Evolutionary conservation across 2,797 vertebrate species (phyloP).

Genomic region (Cirrhinus molitorella): DNA sequence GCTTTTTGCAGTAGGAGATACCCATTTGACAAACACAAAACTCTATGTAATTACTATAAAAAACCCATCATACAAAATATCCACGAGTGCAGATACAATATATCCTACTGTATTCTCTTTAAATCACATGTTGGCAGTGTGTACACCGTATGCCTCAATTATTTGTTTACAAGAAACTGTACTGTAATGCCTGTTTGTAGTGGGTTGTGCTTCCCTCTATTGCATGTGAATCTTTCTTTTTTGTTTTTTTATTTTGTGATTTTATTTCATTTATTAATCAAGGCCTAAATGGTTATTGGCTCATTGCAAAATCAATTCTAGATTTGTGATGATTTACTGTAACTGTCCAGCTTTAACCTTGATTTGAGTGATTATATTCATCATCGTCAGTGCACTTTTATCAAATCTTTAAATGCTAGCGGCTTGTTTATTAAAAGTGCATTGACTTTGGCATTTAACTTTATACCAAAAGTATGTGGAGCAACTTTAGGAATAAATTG

Average conservation of each 20-base stretch:
- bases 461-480: not conserved
- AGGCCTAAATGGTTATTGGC: not conserved
- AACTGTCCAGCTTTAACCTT: not conserved
- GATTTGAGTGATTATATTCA: not conserved
- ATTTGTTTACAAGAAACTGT: constrained; percentile 3
- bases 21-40: constrained; percentile 36
- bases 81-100: constrained; percentile 21
- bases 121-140: constrained; percentile 22
- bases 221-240: not conserved
- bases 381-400: not conserved
- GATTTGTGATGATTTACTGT: not conserved
- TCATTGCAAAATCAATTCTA: not conserved
- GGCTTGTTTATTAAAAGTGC: not conserved
- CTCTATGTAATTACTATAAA: constrained; percentile 51
- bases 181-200: constrained; percentile 8
- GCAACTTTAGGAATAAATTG: no score
- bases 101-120: constrained; percentile 20
- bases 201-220: not conserved
- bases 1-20: constrained; percentile 36
- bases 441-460: not conserved
- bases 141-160: not conserved
- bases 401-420: not conserved
- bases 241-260: not conserved
- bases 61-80: constrained; percentile 43
- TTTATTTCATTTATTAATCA: not conserved